Base-by-base conservation (phyloP, 1,140 invertebrate species). In the Drosophila nigrodunni region DNA sequence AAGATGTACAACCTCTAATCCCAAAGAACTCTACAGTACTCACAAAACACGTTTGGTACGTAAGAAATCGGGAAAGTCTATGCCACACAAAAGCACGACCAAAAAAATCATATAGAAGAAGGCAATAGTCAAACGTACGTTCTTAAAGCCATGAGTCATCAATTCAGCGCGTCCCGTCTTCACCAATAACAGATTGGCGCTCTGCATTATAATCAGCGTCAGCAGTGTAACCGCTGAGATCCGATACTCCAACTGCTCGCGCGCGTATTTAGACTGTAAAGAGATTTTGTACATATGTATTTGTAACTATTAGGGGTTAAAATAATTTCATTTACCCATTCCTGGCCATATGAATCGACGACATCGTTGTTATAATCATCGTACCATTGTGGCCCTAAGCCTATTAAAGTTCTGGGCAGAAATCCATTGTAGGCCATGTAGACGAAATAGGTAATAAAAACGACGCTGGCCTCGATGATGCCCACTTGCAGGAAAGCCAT, bases 331-430 rank as follows among this genome's bases (percentile, higher is more conserved):
- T 39, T 41, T 43, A 80, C 83, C 85, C 83, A 88, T 61, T 88
- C 85, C 47, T 88, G 80, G 25, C 85, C 83, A 39, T 68, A 71
- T 0, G 83, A 78, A 34, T 88, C 83, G 4, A 44, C 18, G 7
- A 88, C 7, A 41, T 74, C 80, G 44, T 78, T 69, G 3, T 54
- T 9, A 1, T 34, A 6, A 0, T 41, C 8, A n/a, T 88, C 73
- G 6, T 70, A 35, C 80, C 77, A 88, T 0, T 21, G 0, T 0
- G 9, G 2, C 3, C 47, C 37, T 1, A 73, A 37, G 1, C 60
- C 68, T 8, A 75, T 7, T 13, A 88, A 34, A 7, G 9, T 44
- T 7, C 21, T 18, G 0, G 85, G 83, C 11, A 59, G 2, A 46
- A 88, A 88, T 30, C 83, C 83, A 21, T 47, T 66, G 0, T n/a